Conservation (phyloP, 35 echinoderm and acorn worm genomes). For the Ophioderma brevispina region DNA sequence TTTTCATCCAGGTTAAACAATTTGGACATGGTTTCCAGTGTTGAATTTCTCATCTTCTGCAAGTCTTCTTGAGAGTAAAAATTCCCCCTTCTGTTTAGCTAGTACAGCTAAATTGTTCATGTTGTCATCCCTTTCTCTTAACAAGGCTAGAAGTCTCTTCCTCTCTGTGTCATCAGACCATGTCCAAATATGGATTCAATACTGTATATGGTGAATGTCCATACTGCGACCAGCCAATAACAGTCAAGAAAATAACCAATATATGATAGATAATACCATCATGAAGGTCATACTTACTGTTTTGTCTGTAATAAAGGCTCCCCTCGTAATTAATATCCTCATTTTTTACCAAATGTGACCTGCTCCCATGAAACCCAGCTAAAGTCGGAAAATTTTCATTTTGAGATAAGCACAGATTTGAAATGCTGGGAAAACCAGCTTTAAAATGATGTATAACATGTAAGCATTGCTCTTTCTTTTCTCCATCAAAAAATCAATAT, state of each 20-base stretch:
- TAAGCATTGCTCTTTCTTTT: too few relatives aligned
- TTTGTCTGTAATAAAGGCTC: too few relatives aligned
- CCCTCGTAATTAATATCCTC: too few relatives aligned
- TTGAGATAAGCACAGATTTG: too few relatives aligned
- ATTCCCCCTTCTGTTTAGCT: not conserved
- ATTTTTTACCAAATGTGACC: too few relatives aligned
- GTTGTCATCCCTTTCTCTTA: slow-evolving; percentile 30
- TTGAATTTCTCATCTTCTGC: slow-evolving; percentile 3
- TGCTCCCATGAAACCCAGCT: too few relatives aligned
- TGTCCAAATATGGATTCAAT: slow-evolving; percentile 82
- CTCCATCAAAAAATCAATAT: too few relatives aligned
- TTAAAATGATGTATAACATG: too few relatives aligned
- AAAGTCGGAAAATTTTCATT: too few relatives aligned
- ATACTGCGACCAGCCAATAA: slow-evolving; percentile 80
- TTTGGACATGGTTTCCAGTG: slow-evolving; percentile 3
- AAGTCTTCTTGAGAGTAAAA: slow-evolving; percentile 4
- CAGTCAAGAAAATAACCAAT: slow-evolving; percentile 54
- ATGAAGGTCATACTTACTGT: too few relatives aligned
- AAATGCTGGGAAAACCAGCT: too few relatives aligned
- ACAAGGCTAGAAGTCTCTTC: slow-evolving; percentile 76
- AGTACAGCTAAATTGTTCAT: slow-evolving; percentile 4
- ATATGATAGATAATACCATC: slow-evolving; percentile 34
- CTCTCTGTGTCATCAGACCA: slow-evolving; percentile 62
- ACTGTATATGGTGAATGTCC: slow-evolving; percentile 87
- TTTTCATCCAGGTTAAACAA: slow-evolving; percentile 3